Conservation (phyloP, 1,140 invertebrate genomes). For the Macrotrachela quadricornifera region DNA sequence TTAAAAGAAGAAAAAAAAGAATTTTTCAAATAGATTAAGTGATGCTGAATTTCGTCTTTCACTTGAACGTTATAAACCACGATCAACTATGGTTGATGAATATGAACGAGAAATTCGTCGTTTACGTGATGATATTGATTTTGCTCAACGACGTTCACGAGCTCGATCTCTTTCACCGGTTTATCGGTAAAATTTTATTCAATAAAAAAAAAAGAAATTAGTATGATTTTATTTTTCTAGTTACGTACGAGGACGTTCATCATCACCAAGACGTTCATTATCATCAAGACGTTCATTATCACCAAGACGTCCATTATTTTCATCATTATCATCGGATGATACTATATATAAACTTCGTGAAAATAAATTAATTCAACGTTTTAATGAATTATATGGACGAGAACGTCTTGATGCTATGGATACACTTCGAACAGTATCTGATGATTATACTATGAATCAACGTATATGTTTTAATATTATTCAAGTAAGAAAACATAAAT, state of each 20-base stretch:
- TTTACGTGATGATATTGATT: constrained; percentile 7
- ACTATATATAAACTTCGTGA: neutral
- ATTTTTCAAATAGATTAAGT: too few relatives aligned
- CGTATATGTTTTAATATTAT: constrained; percentile 22
- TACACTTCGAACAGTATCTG: constrained; percentile 20
- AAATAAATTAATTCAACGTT: constrained; percentile 16
- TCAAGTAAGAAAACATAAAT: constrained; percentile 13
- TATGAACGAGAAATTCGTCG: too few relatives aligned
- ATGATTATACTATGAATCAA: constrained; percentile 28
- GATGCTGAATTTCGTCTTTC: too few relatives aligned
- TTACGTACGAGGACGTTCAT: too few relatives aligned
- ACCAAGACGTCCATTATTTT: neutral
- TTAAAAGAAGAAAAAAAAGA: too few relatives aligned
- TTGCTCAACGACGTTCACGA: neutral
- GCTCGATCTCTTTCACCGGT: neutral
- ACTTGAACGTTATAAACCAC: too few relatives aligned
- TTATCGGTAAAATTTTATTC: neutral
- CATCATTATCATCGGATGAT: constrained; percentile 2
- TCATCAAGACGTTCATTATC: neutral
- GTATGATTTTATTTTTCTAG: neutral
- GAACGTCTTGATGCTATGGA: constrained; percentile 27
- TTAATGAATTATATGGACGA: constrained; percentile 25
- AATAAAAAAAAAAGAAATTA: neutral
- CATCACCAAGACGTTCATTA: neutral
- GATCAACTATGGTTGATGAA: too few relatives aligned